These are phyloP conservation scores for Ochotona princeps DNA, from an alignment of 2,113 vertebrate species.

Conservation along the genomic window DNA sequence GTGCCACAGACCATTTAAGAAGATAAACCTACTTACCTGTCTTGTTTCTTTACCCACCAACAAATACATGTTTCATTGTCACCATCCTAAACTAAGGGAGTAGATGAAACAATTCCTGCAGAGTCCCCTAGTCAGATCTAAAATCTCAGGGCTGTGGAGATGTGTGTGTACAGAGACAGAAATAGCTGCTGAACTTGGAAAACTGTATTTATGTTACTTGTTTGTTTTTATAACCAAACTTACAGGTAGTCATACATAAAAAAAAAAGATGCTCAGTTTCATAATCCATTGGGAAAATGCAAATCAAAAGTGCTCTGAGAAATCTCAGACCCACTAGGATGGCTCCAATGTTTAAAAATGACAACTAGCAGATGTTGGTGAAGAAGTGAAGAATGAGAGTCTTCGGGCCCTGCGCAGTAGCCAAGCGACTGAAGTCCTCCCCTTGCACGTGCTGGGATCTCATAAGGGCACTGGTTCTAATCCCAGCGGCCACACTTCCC, in stretches of 20 bases:
- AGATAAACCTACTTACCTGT: background rate
- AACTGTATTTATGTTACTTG: background rate
- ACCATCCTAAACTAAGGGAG: background rate
- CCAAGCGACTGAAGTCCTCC: too few species aligned
- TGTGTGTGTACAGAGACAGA: background rate
- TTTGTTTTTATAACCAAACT: background rate
- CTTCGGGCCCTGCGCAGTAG: too few species aligned
- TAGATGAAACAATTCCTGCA: background rate
- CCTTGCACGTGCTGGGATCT: too few species aligned
- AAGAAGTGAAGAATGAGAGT: rapidly evolving
- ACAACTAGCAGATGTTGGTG: background rate
- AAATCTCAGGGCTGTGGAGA: background rate
- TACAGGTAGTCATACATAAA: background rate
- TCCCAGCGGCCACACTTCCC: too few species aligned
- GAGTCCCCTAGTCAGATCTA: background rate
- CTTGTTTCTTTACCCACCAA: background rate
- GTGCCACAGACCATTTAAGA: background rate
- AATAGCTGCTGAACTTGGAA: background rate
- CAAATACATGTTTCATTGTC: background rate
- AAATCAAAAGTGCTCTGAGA: background rate
- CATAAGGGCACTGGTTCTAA: too few species aligned
- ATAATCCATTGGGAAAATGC: background rate
- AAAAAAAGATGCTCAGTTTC: background rate
- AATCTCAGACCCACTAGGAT: background rate
- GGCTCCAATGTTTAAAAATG: background rate